Evolutionary conservation across 2,888 invertebrate species (phyloP), one percentile per base, ranked within the genome.

Genomic region (Lasioglossum vierecki): DNA sequence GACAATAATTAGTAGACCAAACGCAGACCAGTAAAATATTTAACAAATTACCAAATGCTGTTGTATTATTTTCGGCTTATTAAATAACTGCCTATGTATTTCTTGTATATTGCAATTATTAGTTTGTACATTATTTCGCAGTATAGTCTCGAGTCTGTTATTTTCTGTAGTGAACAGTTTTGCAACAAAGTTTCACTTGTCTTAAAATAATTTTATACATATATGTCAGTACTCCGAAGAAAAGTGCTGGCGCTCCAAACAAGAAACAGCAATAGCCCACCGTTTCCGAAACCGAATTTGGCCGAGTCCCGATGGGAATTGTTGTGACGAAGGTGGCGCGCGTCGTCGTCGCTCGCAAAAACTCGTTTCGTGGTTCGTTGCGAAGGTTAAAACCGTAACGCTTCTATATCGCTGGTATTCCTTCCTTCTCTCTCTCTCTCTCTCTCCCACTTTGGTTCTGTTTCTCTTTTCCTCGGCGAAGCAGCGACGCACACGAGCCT

Each of bases 341-440:
- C 53, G 53, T 53, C 76, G 71, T 71, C 70, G 83, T n/a, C n/a
- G 49, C n/a, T 63, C 15, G 71, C 89, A 80, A 86, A 90, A 90
- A 90, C 90, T 88, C 84, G 89, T 91, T 91, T 91, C 84, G 87
- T 89, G 91, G 87, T 89, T 89, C 88, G 85, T 89, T 86, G 83
- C 86, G 92, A 91, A 91, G 92, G 92, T 91, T 92, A 90, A 92
- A 92, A 92, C 88, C 90, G 91, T 91, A 92, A 92, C 92, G 91
- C 88, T 88, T 84, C 88, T 86, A 84, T 84, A 85, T 35, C 66
- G 35, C 66, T 35, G 30, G 60, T 30, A 26, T 30, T 15, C 60
- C 30, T 30, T 30, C 26, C 11, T 13, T 5, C 60, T n/a, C 26
- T 57, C 57, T 57, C 57, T 57, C 22, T 46, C 15, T 15, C 15